Base-by-base conservation (phyloP, 2,888 invertebrate species). In the Spicauda simplicius region DNA sequence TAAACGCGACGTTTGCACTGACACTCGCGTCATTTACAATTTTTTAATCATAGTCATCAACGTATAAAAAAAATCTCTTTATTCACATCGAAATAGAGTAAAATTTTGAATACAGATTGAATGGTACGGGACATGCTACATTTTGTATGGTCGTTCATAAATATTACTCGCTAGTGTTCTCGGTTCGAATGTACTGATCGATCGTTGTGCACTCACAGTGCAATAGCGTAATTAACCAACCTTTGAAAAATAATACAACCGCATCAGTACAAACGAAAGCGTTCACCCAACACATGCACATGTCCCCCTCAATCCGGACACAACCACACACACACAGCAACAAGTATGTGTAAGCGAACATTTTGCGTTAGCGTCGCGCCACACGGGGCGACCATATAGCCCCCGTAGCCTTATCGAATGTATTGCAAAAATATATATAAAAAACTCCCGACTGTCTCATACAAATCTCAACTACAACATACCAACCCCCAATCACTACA, bases 1-100 rank as follows among this genome's bases (percentile, higher is more conserved):
- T 59, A 64, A 64, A 61, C 69, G 69, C 74, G 74, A 76, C 77
- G 78, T 78, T 80, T 79, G 80, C 80, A 78, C 77, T 76, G 73
- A 76, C 76, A 77, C 79, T 72, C 64, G 57, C 64, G 54, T 55
- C 59, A 71, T 70, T 52, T 61, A 58, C 64, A 25, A 57, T 67
- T 6, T 33, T 6, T 10, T 33, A 6, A 33, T 33, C 33, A 6
- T 33, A 6, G 10, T 33, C 33, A 64, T 58, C 62, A 62, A 63
- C 69, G 50, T 70, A 66, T 61, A 70, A 25, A 25, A 25, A 25
- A 25, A 71, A 69, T 69, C 30, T 41, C 54, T 59, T 48, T 64
- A 20, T 61, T 69, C 61, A 65, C 53, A 53, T 58, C 14, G 64
- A 58, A 53, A 52, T 52, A 59, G 64, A 53, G 16, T 52, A 25